Evolutionary conservation across 2,888 invertebrate species (phyloP), one percentile per base, ranked within the genome.

Genomic region (Ligdia adustata): DNA sequence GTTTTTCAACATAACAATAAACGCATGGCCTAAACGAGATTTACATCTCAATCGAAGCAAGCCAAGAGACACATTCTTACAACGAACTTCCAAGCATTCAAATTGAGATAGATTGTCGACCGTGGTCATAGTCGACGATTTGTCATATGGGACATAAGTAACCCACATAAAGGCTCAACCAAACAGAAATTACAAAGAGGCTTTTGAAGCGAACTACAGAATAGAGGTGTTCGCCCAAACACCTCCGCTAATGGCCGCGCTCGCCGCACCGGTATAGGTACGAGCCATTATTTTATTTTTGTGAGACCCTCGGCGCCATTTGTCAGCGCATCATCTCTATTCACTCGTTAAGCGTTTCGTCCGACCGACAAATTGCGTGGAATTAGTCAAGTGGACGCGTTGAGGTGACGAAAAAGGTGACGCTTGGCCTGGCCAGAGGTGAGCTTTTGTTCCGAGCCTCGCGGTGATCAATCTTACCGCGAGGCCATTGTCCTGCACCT

Each of bases 341-440:
- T 88, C 86, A 86, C 78, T 79, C 66, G 78, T 69, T 79, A 75
- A 49, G 68, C 71, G 75, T 77, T 78, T 77, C 78, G 81, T 81
- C 79, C 80, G 80, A 73, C 66, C 77, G 88, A 89, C 89, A 87
- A 88, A 89, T 90, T 82, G 88, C 79, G 72, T 82, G 67, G 80
- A 81, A 90, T 89, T 88, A 88, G 87, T 89, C 87, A 85, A 83
- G 80, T 88, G 86, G 77, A 75, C 78, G 79, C 75, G 72, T 74
- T 66, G 85, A 88, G 88, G 87, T 88, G 89, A 88, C 88, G 89
- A 89, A 87, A 86, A 88, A 88, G 88, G 87, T 88, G 88, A 90
- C 82, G 79, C 68, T 78, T 80, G 79, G 75, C 72, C 73, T 75
- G 70, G 64, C 62, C 67, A 65, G 71, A 38, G 52, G 42, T 64